Evolutionary conservation across 2,888 invertebrate genomes (phyloP).

Genomic region (Drosophila kanekoi): DNA sequence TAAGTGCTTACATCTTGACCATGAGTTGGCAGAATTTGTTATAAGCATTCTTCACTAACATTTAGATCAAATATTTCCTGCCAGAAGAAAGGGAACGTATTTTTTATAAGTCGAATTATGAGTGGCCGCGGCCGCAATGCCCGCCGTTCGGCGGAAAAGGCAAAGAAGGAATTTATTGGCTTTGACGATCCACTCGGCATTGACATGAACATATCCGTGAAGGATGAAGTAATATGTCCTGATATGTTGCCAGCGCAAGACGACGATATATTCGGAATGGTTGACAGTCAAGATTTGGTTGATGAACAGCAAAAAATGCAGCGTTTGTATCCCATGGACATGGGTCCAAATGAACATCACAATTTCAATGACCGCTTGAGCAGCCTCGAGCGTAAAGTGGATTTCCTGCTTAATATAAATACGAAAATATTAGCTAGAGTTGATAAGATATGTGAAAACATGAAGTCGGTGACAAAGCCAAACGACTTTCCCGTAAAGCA

Average conservation of each 20-base stretch:
- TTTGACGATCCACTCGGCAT: constrained; percentile 51
- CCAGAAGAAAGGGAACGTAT: neutral
- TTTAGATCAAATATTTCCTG: neutral
- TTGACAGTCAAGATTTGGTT: constrained; percentile 43
- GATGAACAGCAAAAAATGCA: constrained; percentile 43
- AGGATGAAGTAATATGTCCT: constrained; percentile 32
- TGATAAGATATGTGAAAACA: constrained; percentile 45
- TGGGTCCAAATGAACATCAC: constrained; percentile 17
- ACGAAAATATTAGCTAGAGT: constrained; percentile 51
- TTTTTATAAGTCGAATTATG: constrained; percentile 11
- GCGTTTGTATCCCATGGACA: constrained; percentile 23
- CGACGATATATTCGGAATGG: constrained; percentile 37
- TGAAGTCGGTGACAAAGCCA: constrained; percentile 13
- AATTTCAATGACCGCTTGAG: constrained; percentile 36
- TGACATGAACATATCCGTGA: constrained; percentile 29
- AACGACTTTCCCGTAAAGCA: constrained; percentile 47
- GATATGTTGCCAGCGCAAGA: constrained; percentile 26
- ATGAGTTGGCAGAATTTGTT: neutral
- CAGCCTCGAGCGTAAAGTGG: constrained; percentile 50
- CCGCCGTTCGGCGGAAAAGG: constrained; percentile 9
- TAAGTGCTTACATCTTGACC: neutral
- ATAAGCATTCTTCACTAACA: neutral
- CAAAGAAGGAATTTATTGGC: constrained; percentile 2
- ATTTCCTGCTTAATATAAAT: constrained; percentile 46
- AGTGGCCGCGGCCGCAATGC: constrained; percentile 14